These are phyloP conservation scores for Tipula unca DNA, from an alignment of 2,888 invertebrate species.

Conservation along the genomic window DNA sequence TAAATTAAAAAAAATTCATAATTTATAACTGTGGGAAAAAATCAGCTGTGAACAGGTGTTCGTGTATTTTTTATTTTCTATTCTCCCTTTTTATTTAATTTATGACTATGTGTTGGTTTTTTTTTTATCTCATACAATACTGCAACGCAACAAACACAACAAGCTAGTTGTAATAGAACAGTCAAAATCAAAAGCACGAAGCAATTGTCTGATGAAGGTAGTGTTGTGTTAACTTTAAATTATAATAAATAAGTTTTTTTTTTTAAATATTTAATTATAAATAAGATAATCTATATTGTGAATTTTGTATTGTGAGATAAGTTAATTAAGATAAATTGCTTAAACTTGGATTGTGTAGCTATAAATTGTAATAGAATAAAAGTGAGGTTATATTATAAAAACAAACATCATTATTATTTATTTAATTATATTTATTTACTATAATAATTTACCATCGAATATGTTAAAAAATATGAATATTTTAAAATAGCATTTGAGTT, in stretches of 20 bases:
- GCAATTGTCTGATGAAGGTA: neutral
- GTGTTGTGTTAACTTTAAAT: neutral
- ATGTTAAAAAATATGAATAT: neutral
- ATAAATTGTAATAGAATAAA: constrained; percentile 4
- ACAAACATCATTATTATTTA: neutral
- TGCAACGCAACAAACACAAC: constrained; percentile 1
- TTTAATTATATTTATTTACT: neutral
- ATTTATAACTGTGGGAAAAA: constrained; percentile 16
- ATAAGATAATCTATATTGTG: neutral
- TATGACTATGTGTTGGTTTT: neutral
- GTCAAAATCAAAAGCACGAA: neutral
- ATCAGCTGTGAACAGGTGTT: constrained; percentile 18
- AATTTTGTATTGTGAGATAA: neutral
- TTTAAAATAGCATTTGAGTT: neutral
- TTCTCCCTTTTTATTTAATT: constrained; percentile 14
- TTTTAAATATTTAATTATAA: neutral
- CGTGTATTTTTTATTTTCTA: neutral
- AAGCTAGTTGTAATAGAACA: constrained; percentile 16
- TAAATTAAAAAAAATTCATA: constrained; percentile 4
- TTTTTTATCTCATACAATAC: neutral
- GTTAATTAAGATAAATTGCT: neutral
- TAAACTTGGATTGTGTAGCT: neutral
- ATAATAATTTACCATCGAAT: neutral
- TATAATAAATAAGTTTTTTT: neutral
- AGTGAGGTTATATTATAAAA: neutral